Conservation (phyloP, 2,888 invertebrate species). For the Taphrorychus bicolor region DNA sequence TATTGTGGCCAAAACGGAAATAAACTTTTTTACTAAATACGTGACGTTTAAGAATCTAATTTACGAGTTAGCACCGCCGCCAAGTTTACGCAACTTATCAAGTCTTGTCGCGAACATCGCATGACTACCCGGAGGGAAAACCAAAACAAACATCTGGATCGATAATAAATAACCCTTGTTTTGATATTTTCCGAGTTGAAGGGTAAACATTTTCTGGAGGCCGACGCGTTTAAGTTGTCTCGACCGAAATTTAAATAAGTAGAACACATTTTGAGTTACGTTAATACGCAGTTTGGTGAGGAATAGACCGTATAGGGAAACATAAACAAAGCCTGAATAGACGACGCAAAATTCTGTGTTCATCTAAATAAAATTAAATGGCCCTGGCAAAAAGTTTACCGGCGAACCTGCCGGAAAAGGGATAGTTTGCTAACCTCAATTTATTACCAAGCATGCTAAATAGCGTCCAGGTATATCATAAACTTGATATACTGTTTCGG, state of each 20-base stretch:
- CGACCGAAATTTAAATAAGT: not conserved
- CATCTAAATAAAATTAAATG: slow-evolving; percentile 38
- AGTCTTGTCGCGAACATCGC: not conserved
- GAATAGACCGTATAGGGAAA: slow-evolving; percentile 2
- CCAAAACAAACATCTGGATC: not conserved
- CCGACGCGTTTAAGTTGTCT: not conserved
- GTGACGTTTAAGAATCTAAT: not conserved
- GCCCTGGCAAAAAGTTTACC: slow-evolving; percentile 28
- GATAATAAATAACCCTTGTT: not conserved
- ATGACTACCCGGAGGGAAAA: not conserved
- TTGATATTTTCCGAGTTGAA: not conserved
- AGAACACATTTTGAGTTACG: not conserved
- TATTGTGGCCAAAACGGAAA: too few relatives aligned
- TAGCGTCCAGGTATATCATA: slow-evolving; percentile 4
- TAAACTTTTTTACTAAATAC: not conserved
- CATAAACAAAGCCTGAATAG: slow-evolving; percentile 25
- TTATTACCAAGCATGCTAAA: slow-evolving; percentile 19
- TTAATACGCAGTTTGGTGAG: not conserved
- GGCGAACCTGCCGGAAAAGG: slow-evolving; percentile 31
- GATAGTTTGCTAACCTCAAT: slow-evolving; percentile 33
- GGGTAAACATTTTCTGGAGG: not conserved
- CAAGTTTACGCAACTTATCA: not conserved
- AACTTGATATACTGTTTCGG: slow-evolving; percentile 2
- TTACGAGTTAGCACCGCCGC: not conserved
- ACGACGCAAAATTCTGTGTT: slow-evolving; percentile 10